A percentile compares a stretch with the other conserved stretches of the same genome.
These are phyloP conservation scores for Sandelia bainsii DNA, from an alignment of 2,797 vertebrate genomes.

Conservation along the genomic window DNA sequence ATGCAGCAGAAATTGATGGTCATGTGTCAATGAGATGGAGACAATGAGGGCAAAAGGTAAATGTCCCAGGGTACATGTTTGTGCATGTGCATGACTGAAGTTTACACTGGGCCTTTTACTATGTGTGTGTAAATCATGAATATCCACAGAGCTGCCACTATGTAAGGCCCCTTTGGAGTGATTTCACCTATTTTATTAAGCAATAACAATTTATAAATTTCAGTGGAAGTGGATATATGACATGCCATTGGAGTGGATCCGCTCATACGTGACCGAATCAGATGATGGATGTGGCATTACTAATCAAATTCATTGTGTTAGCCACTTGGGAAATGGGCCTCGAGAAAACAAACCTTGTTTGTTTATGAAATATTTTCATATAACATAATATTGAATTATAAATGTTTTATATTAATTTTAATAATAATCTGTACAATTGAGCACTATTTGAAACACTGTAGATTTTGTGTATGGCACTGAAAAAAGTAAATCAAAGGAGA, in stretches of 20 bases:
- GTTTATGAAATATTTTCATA: conserved; percentile 42
- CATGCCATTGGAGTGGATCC: conserved; percentile 32
- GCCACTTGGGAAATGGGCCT: conserved; percentile 60
- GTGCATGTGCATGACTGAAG: conserved; percentile 67
- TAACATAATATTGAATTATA: conserved; percentile 43
- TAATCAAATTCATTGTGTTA: conserved; percentile 74
- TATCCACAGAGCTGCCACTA: conserved; percentile 41
- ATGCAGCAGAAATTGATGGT: conserved; percentile 78
- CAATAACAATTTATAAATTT: conserved; percentile 75
- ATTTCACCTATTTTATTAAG: conserved; percentile 79
- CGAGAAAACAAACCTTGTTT: conserved; percentile 37
- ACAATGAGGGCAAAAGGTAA: conserved; percentile 78
- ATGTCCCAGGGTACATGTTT: conserved; percentile 73
- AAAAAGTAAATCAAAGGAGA: conserved; percentile 22
- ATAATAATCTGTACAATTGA: conserved; percentile 1
- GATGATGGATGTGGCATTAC: conserved; percentile 75
- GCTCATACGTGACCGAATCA: conserved; percentile 58
- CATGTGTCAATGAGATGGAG: conserved; percentile 78
- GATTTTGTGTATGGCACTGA: not conserved
- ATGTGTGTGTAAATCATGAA: conserved; percentile 78
- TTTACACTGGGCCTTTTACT: conserved; percentile 64
- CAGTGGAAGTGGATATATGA: conserved; percentile 67
- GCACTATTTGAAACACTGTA: not conserved
- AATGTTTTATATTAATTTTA: conserved; percentile 15
- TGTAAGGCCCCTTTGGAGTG: conserved; percentile 76